Conservation (phyloP, 2,113 vertebrate genomes). For the Heliornis fulica region DNA sequence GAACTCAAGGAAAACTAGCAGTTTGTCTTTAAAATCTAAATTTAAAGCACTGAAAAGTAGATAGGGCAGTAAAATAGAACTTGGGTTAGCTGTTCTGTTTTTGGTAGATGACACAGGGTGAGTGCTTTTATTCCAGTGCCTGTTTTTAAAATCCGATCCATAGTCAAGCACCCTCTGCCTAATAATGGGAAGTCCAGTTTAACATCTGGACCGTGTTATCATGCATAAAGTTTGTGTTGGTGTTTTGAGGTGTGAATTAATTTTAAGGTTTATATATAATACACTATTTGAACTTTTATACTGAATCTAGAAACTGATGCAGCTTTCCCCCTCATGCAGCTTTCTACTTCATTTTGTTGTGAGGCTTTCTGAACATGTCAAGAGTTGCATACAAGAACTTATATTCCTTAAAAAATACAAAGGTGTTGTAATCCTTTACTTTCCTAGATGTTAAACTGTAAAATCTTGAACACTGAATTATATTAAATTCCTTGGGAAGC, state of each 20-base stretch:
- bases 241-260: background rate
- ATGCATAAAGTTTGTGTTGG: background rate
- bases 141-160: background rate
- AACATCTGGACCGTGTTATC: background rate
- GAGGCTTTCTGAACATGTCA: background rate
- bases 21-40: background rate
- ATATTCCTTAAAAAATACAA: background rate
- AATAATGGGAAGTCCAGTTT: background rate
- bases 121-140: background rate
- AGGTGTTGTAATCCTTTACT: background rate
- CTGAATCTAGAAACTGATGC: background rate
- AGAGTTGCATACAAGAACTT: background rate
- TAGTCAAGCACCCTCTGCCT: background rate
- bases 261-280: background rate
- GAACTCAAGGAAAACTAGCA: background rate
- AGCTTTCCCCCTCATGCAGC: background rate
- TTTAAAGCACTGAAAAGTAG: background rate
- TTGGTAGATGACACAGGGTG: background rate
- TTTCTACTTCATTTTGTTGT: background rate
- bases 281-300: background rate
- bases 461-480: background rate
- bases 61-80: background rate
- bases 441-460: background rate
- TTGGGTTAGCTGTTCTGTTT: background rate
- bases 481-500: background rate